Base-by-base conservation (phyloP, 2,113 vertebrate genomes). In the Odontophorus gujanensis region DNA sequence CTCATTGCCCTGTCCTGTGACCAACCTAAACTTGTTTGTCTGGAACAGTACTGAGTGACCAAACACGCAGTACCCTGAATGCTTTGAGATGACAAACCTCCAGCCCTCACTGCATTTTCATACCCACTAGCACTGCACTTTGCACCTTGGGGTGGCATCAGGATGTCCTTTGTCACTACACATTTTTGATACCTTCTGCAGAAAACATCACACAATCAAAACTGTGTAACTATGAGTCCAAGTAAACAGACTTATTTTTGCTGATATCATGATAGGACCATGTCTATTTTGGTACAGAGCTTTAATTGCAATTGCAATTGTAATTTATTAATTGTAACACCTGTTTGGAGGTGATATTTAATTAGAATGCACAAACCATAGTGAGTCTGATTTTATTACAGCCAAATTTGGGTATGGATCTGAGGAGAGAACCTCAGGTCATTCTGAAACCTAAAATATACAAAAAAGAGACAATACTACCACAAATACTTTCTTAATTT, bases 151-250 rank as follows among this genome's bases (percentile, higher is more conserved):
- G 7, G 15, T 71, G 26, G 6, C 36, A 50, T 9, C 12, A 40
- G 22, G 20, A 25, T 50, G 51, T 13, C 32, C 12, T 71, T 92
- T 63, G 62, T 71, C 26, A 59, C 20, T 28, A 55, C 6, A 6
- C 9, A 53, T 57, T 80, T 80, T 90, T 86, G 9, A 86, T 63
- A 16, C 58, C 8, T 4, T 84, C 42, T 50, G n/a, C 4, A 83
- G 73, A 77, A 90, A 74, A 77, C 25, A 59, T 19, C 24, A 62
- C 26, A 65, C 4, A 53, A 32, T 47, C 45, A 88, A 42, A 0
- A 2, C 1, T 0, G 0, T 53, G 15, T 58, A 94, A 61, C 36
- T 47, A 1, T 61, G 38, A 77, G 11, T 59, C 36, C 55, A 9
- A 43, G 32, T 22, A 72, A 86, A 58, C 8, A n/a, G 25, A 40